Evolutionary conservation across 2,113 vertebrate genomes (phyloP).

Genomic region (Oncorhynchus nerka): DNA sequence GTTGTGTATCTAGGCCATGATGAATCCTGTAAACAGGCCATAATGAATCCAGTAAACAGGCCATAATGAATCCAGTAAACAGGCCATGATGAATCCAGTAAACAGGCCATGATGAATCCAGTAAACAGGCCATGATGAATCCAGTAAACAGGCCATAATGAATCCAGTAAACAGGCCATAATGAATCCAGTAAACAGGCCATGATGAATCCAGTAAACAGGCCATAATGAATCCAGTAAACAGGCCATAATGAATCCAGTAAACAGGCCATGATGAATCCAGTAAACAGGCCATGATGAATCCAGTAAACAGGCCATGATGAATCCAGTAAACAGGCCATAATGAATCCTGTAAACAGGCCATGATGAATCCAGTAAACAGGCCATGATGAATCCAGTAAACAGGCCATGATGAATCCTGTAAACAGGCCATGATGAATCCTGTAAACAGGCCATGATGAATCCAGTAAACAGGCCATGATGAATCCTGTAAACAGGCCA

Average conservation of each 20-base stretch:
- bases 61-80: neutral
- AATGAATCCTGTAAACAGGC: neutral
- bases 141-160: neutral
- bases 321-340: neutral
- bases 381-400: neutral
- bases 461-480: neutral
- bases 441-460: neutral
- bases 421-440: neutral
- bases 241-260: neutral
- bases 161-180: neutral
- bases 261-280: neutral
- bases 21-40: neutral
- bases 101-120: neutral
- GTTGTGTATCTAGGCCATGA: conserved; percentile 2
- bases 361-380: neutral
- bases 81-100: neutral
- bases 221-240: neutral
- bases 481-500: neutral
- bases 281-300: neutral
- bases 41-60: neutral
- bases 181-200: neutral
- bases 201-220: neutral
- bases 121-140: neutral
- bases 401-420: neutral
- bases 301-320: neutral